These are phyloP conservation scores for Thryonomys swinderianus DNA, from an alignment of 2,113 vertebrate species.

Conservation along the genomic window DNA sequence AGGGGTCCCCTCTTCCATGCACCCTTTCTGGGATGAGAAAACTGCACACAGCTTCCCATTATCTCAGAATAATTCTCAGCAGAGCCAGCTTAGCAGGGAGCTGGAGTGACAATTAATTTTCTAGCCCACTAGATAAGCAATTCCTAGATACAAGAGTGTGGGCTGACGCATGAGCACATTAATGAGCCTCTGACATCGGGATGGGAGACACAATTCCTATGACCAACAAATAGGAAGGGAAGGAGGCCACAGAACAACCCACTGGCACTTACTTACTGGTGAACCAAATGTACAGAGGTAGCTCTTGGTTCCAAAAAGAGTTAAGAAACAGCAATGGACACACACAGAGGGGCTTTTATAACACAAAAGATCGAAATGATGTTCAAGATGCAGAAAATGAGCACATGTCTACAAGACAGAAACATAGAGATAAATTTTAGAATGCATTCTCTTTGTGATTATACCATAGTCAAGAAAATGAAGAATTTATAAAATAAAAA, in stretches of 20 bases:
- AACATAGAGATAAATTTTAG: slow-evolving; percentile 9
- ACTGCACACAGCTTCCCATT: not conserved
- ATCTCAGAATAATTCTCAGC: not conserved
- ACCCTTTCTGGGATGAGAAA: slow-evolving; percentile 1
- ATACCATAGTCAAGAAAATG: slow-evolving; percentile 46
- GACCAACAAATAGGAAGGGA: not conserved
- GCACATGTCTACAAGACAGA: not conserved
- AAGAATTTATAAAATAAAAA: slow-evolving; percentile 55
- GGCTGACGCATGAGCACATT: not conserved
- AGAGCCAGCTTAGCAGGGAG: not conserved
- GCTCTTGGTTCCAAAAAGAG: not conserved
- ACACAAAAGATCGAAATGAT: slow-evolving; percentile 23
- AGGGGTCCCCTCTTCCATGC: not conserved
- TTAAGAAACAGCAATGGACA: not conserved
- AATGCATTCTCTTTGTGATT: slow-evolving; percentile 48
- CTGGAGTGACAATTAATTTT: not conserved
- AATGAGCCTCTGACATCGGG: not conserved
- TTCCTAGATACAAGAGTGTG: not conserved
- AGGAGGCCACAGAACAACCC: not conserved
- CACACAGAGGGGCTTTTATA: slow-evolving; percentile 10
- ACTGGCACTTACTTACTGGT: not conserved
- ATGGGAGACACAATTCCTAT: not conserved
- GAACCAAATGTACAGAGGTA: not conserved
- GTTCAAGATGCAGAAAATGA: slow-evolving; percentile 47
- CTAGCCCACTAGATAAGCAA: not conserved